Base-by-base conservation (phyloP, 2,888 invertebrate species). In the Cryptocheilus praepositus region DNA sequence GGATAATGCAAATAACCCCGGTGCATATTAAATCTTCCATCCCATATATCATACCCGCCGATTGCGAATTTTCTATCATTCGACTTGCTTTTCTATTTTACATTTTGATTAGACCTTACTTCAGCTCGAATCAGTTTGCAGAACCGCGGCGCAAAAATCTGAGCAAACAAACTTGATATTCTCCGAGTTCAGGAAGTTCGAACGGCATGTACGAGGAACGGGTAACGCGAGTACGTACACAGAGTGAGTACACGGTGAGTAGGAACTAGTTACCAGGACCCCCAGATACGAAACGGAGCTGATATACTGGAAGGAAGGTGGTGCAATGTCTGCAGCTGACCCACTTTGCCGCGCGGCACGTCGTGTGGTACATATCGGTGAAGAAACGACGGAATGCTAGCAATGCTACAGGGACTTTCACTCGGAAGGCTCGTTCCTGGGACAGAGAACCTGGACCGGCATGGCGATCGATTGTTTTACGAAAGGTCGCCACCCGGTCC, bases 301-400 rank as follows among this genome's bases (percentile, higher is more conserved):
- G 73, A 78, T 70, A 73, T 63, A 64, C 54, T 73, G 64, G 72
- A 71, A 71, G 65, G 70, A 77, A 77, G 84, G 79, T 84, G 85
- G 81, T 77, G 83, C 82, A 85, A 85, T 76, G 80, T 71, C 74
- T 80, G 79, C 75, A 74, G 72, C 71, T 83, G 85, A 85, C 85
- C 85, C 73, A 85, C 83, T 84, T 85, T 15, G 56, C 64, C 58
- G 51, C 60, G 21, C 28, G 60, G 61, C 65, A 49, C 63, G 56
- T 68, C 56, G 73, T 59, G 64, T 49, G 57, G 64, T 71, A 70
- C 73, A 80, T 79, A 82, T 82, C 81, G 83, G 67, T 80, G 83
- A 85, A 82, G 83, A 83, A 85, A 85, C 83, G 73, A 70, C 80
- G 83, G 84, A 83, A 83, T 84, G 84, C 81, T 77, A 80, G 78